Evolutionary conservation across 1,140 invertebrate species (phyloP).

Genomic region (Hypothenemus hampei): DNA sequence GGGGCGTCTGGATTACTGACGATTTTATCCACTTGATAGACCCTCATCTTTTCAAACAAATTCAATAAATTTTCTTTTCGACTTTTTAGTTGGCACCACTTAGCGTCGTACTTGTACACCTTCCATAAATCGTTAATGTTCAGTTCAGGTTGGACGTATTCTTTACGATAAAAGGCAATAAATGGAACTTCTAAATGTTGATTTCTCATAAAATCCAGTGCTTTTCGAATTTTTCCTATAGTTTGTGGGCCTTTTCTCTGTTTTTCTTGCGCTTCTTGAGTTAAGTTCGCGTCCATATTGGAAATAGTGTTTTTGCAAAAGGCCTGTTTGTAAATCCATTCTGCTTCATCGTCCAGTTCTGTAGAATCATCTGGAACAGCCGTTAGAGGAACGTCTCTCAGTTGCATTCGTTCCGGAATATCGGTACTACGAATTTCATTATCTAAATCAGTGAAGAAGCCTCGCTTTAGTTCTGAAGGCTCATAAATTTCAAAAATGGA

Average conservation of each 20-base stretch:
- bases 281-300: constrained; percentile 59
- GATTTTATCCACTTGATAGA: constrained; percentile 82
- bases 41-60: constrained; percentile 89
- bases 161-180: constrained; percentile 98
- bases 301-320: constrained; percentile 82
- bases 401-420: constrained; percentile 87
- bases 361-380: constrained; percentile 75
- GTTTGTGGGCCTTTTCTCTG: constrained; percentile 60
- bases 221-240: constrained; percentile 86
- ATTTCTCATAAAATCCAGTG: constrained; percentile 93
- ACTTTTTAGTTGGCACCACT: constrained; percentile 91
- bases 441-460: constrained; percentile 92
- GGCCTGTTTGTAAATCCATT: constrained; percentile 96
- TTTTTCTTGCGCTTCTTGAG: constrained; percentile 51
- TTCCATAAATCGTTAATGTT: constrained; percentile 97
- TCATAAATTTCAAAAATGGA: constrained; percentile 96
- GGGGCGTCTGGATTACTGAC: constrained; percentile 80
- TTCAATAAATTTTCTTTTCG: constrained; percentile 78
- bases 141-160: constrained; percentile 92
- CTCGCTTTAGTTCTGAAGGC: constrained; percentile 92
- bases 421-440: constrained; percentile 88
- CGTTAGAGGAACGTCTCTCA: constrained; percentile 81
- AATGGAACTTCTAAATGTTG: constrained; percentile 95
- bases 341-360: constrained; percentile 90
- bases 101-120: constrained; percentile 93